These are phyloP conservation scores for Drosophila demipolita DNA, from an alignment of 2,888 invertebrate genomes.

Conservation along the genomic window DNA sequence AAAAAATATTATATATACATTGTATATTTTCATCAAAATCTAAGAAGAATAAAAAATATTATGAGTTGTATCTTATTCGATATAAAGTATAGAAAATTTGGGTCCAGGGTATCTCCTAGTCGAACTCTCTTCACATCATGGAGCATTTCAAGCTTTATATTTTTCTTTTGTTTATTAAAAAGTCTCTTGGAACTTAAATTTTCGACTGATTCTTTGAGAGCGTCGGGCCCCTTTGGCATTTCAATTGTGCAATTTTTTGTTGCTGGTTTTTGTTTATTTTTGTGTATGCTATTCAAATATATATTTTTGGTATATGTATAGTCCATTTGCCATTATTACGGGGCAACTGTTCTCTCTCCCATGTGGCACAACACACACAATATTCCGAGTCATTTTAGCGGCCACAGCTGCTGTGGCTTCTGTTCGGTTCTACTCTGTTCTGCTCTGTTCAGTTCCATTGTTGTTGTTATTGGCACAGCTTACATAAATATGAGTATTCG, in stretches of 20 bases:
- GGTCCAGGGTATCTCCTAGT: background rate
- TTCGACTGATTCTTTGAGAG: background rate
- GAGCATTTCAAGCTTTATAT: background rate
- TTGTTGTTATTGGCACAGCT: constrained; percentile 56
- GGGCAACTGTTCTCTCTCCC: constrained; percentile 34
- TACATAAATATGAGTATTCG: constrained; percentile 45
- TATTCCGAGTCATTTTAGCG: constrained; percentile 30
- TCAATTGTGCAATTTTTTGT: background rate
- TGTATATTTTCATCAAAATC: background rate
- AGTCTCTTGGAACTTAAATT: background rate
- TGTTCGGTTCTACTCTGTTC: background rate
- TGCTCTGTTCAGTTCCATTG: background rate
- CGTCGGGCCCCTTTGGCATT: background rate
- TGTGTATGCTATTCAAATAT: constrained; percentile 2
- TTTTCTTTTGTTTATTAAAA: background rate
- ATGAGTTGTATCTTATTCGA: background rate
- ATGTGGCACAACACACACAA: constrained; percentile 9
- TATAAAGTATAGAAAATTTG: background rate
- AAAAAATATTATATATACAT: background rate
- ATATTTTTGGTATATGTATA: constrained; percentile 6
- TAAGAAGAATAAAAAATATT: background rate
- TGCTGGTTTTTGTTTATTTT: background rate
- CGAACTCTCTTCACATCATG: background rate
- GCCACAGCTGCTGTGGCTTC: constrained; percentile 19
- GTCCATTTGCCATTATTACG: constrained; percentile 29